phyloP scores from a whole-genome alignment of 30 jellyfish, hydroid and myxozoan species.

The Aurelia aurita region DNA sequence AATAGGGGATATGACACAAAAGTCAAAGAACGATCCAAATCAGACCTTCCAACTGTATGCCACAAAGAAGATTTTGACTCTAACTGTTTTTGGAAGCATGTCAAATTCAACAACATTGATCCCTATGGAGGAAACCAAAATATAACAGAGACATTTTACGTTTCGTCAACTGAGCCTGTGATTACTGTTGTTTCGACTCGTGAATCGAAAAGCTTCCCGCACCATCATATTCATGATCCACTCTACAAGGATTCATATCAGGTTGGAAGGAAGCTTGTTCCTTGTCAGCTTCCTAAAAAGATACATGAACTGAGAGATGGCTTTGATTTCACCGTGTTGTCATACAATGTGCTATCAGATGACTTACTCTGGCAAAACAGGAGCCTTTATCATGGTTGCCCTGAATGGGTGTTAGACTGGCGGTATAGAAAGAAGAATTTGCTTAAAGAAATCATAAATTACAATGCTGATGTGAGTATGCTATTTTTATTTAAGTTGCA shows the following conservation, averaged over 20 bases:
- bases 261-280: conserved; percentile 41
- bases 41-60: neutral
- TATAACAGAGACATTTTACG: neutral
- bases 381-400: conserved; percentile 63
- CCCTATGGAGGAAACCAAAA: neutral
- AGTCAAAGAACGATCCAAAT: too few relatives aligned
- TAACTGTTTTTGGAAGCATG: neutral
- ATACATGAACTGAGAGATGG: neutral
- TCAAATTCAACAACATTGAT: neutral
- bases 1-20: too few relatives aligned
- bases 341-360: conserved; percentile 97
- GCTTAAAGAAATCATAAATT: conserved; percentile 70
- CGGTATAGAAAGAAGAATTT: conserved; percentile 79
- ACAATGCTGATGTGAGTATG: conserved; percentile 94
- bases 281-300: conserved; percentile 17
- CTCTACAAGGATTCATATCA: conserved; percentile 37
- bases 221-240: conserved; percentile 40
- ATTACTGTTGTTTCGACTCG: neutral
- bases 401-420: conserved; percentile 79
- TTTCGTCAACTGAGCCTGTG: neutral
- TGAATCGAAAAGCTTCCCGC: conserved; percentile 12
- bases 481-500: neutral
- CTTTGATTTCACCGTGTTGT: conserved; percentile 84
- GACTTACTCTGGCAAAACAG: conserved; percentile 70
- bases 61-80: neutral